Evolutionary conservation across 2,113 vertebrate species (phyloP), one percentile per base, ranked within the genome.

Genomic region (Coregonus clupeaformis): DNA sequence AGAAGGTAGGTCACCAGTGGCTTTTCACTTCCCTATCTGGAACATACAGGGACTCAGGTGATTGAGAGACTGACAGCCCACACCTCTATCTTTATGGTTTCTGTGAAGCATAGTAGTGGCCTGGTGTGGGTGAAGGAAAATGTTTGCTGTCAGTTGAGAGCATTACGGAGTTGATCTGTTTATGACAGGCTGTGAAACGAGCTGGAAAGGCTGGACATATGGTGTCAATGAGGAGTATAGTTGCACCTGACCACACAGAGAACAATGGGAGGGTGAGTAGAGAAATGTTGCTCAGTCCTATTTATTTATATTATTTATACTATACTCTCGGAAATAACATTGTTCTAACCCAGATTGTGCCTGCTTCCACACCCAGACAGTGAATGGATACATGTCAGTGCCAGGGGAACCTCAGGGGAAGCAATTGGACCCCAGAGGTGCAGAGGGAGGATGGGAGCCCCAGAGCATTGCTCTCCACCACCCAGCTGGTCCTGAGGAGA

Each of bases 1-100:
- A 95, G 45, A 92, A 98, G 95, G 97, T 98, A 86, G 0, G 36
- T 5, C n/a, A 4, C 4, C 29, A 4, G 36, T 42, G 67, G 67
- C 4, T 68, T 42, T 68, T 60, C 5, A 24, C 6, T 60, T 29
- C 36, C 36, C 0, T 42, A 64, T 30, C 45, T 57, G 12, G 6
- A 69, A 75, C 65, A 24, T 32, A 25, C 68, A 55, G 52, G 24
- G 52, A 7, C 60, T 73, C 59, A 27, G 36, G 36, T 42, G 1
- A 42, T 42, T 11, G 36, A 27, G 5, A 59, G 1, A 6, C 52
- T 55, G 32, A 49, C 30, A 25, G 14, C 49, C 65, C 27, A 59
- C 20, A 36, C 6, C 18, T 69, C 45, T 3, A 22, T n/a, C 57
- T 82, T 63, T 1, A 36, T 36, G 32, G 32, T 36, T 36, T 7